Conservation (phyloP, 2,113 vertebrate species). For the Felis catus region DNA sequence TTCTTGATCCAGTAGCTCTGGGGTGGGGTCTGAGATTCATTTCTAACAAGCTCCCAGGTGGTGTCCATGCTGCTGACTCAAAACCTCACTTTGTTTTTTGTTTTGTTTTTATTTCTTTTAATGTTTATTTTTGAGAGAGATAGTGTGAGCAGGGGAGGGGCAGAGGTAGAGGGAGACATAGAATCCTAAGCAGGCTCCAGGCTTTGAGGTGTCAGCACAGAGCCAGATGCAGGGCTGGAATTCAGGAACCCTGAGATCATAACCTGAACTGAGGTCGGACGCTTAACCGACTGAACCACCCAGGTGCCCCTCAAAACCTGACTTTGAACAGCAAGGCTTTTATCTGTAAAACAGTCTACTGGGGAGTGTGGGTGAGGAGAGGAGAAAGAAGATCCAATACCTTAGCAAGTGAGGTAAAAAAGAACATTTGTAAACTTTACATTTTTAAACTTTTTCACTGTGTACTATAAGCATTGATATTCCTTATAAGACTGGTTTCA, state of each 20-base stretch:
- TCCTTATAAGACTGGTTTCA: constrained; percentile 71
- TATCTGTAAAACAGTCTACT: not conserved
- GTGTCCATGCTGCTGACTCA: not conserved
- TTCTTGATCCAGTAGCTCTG: not conserved
- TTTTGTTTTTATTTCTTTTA: no score
- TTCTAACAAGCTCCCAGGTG: not conserved
- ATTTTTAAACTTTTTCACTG: constrained; percentile 65
- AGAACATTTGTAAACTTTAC: constrained; percentile 52
- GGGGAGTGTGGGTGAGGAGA: not conserved
- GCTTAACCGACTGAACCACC: no score
- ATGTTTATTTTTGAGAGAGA: no score
- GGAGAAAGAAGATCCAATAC: constrained; percentile 52
- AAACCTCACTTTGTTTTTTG: not conserved
- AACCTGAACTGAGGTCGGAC: no score
- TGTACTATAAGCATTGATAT: constrained; percentile 63
- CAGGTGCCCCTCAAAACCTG: not conserved
- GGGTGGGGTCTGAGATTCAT: not conserved
- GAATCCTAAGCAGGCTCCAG: no score
- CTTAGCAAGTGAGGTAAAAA: constrained; percentile 49
- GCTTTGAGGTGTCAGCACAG: no score
- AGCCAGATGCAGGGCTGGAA: no score
- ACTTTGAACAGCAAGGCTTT: not conserved
- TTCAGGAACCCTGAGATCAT: no score
- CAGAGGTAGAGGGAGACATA: no score
- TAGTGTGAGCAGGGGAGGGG: no score